phyloP scores from a whole-genome alignment of 2,888 invertebrate genomes.

The Trilocha varians region DNA sequence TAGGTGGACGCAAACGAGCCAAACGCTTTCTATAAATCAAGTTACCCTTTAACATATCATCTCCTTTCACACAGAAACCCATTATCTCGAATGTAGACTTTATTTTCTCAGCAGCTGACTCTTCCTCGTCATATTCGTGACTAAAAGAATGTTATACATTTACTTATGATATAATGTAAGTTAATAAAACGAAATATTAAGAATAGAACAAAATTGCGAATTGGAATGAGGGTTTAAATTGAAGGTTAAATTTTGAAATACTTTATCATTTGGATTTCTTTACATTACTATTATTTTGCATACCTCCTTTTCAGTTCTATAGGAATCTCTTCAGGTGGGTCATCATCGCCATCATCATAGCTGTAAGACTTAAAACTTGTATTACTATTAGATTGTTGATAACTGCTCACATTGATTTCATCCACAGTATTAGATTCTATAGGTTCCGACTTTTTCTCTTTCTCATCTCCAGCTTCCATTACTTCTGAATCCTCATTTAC shows the following conservation, averaged over 20 bases:
- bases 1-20: slow-evolving; percentile 67
- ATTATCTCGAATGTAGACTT: slow-evolving; percentile 78
- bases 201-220: no score
- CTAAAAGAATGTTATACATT: no score
- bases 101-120: slow-evolving; percentile 67
- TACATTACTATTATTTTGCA: no score
- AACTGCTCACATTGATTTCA: slow-evolving; percentile 10
- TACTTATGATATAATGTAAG: neutral
- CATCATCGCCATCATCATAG: slow-evolving; percentile 59
- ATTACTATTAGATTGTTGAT: slow-evolving; percentile 20
- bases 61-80: slow-evolving; percentile 62
- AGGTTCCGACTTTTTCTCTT: slow-evolving; percentile 16
- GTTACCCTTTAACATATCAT: slow-evolving; percentile 63
- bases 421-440: slow-evolving; percentile 11
- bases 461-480: slow-evolving; percentile 35
- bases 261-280: no score
- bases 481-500: slow-evolving; percentile 18
- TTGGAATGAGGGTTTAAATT: no score
- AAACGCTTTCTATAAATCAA: slow-evolving; percentile 77
- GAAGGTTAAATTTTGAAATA: no score
- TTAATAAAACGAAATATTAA: no score
- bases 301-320: slow-evolving; percentile 15
- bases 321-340: slow-evolving; percentile 67
- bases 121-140: slow-evolving; percentile 69
- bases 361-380: slow-evolving; percentile 27